phyloP scores from a whole-genome alignment of 2,888 invertebrate genomes.

The Lacanobia oleracea region DNA sequence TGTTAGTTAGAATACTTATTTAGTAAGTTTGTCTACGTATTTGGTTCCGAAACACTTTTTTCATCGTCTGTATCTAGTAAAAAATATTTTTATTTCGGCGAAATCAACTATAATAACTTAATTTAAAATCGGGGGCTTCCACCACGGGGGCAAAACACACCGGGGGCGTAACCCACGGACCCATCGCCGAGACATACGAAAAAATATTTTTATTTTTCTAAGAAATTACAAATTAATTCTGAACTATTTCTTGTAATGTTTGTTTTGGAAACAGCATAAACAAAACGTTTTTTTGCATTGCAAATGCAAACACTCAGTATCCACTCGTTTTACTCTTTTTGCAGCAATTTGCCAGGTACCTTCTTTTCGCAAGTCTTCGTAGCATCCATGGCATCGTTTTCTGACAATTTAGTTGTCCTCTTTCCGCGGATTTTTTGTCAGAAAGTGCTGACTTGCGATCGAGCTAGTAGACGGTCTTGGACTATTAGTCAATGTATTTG shows the following conservation, averaged over 20 bases:
- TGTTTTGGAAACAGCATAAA: constrained; percentile 36
- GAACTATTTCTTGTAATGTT: constrained; percentile 5
- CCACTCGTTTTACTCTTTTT: constrained; percentile 55
- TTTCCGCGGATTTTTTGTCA: constrained; percentile 47
- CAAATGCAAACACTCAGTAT: constrained; percentile 58
- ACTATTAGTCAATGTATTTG: constrained; percentile 49
- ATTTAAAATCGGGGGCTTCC: too few species aligned
- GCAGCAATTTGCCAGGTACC: constrained; percentile 48
- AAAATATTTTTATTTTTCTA: constrained; percentile 45
- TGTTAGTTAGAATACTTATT: too few species aligned
- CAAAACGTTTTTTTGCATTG: constrained; percentile 58
- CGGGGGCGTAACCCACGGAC: too few species aligned
- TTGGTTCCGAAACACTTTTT: too few species aligned
- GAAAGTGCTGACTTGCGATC: constrained; percentile 48
- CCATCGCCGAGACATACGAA: constrained; percentile 23
- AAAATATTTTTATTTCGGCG: too few species aligned
- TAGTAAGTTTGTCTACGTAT: too few species aligned
- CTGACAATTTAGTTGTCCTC: constrained; percentile 54
- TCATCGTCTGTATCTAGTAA: too few species aligned
- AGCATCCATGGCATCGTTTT: constrained; percentile 56
- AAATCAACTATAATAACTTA: too few species aligned
- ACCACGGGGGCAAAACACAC: too few species aligned
- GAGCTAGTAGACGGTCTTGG: constrained; percentile 55
- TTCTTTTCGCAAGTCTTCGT: constrained; percentile 50
- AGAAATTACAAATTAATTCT: constrained; percentile 26